phyloP scores from a whole-genome alignment of 2,888 invertebrate genomes.

The Ommatoiulus sabulosus region DNA sequence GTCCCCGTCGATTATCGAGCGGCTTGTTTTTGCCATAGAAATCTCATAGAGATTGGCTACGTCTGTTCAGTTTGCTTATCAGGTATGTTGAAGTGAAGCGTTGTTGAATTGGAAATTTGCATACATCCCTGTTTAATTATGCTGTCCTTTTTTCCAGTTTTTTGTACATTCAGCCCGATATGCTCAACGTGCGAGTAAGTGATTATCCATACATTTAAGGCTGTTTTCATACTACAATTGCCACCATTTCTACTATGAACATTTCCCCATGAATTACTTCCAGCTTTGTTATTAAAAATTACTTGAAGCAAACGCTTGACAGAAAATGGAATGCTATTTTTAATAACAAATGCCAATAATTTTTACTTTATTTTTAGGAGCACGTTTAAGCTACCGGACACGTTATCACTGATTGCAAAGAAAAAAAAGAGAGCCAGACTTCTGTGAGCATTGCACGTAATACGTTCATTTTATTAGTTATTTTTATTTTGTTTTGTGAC shows the following conservation, averaged over 20 bases:
- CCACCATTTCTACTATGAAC: too few relatives aligned
- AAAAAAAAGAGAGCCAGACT: conserved; percentile 55
- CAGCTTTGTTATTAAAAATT: too few relatives aligned
- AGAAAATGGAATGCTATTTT: too few relatives aligned
- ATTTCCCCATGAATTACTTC: too few relatives aligned
- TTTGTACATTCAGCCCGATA: conserved; percentile 97
- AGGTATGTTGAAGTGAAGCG: conserved; percentile 73
- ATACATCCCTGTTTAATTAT: background rate
- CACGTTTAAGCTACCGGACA: conserved; percentile 57
- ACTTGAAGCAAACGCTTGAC: too few relatives aligned
- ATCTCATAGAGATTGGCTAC: conserved; percentile 94
- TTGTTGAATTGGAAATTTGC: background rate
- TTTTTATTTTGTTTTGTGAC: background rate
- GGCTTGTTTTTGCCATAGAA: conserved; percentile 97
- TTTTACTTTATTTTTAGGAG: conserved; percentile 52
- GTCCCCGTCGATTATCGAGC: conserved; percentile 96
- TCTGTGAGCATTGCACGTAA: background rate
- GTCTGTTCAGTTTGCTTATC: conserved; percentile 98
- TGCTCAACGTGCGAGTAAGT: conserved; percentile 91
- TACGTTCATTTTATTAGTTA: background rate
- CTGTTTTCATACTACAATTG: too few relatives aligned
- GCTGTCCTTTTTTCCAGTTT: conserved; percentile 77
- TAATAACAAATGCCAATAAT: too few relatives aligned
- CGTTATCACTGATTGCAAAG: conserved; percentile 54
- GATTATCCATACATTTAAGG: too few relatives aligned